phyloP scores from a whole-genome alignment of 2,888 invertebrate species.

The Drosophila phalerata region DNA sequence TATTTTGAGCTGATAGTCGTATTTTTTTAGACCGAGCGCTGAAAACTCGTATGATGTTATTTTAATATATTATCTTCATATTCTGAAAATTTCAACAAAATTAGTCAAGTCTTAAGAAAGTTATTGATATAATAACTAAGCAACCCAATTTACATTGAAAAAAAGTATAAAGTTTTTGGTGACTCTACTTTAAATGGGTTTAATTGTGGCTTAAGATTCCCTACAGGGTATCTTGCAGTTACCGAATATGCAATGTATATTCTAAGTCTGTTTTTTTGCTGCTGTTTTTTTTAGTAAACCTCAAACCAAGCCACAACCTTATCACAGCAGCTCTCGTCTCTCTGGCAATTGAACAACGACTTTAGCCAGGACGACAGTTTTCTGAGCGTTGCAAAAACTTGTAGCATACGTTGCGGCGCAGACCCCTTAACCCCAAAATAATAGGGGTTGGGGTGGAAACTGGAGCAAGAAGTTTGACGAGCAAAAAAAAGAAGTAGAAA shows the following conservation, averaged over 20 bases:
- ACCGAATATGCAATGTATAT: no score
- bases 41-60: neutral
- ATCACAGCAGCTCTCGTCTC: slow-evolving; percentile 29
- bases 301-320: slow-evolving; percentile 31
- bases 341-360: slow-evolving; percentile 39
- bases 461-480: slow-evolving; percentile 25
- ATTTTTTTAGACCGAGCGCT: neutral
- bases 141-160: neutral
- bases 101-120: neutral
- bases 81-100: neutral
- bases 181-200: neutral
- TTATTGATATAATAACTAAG: neutral
- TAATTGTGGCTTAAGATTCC: neutral
- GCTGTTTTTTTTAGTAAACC: slow-evolving; percentile 10
- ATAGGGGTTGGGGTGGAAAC: slow-evolving; percentile 11
- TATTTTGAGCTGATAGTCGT: neutral
- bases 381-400: slow-evolving; percentile 48
- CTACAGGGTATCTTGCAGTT: slow-evolving; percentile 9
- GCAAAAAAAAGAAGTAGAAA: slow-evolving; percentile 11
- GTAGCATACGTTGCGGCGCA: slow-evolving; percentile 50
- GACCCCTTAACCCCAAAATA: slow-evolving; percentile 4
- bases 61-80: neutral
- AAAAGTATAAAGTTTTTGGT: neutral
- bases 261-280: neutral
- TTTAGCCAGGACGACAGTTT: slow-evolving; percentile 41